Evolutionary conservation across 2,113 vertebrate species (phyloP).

Genomic region (Taurulus bubalis): DNA sequence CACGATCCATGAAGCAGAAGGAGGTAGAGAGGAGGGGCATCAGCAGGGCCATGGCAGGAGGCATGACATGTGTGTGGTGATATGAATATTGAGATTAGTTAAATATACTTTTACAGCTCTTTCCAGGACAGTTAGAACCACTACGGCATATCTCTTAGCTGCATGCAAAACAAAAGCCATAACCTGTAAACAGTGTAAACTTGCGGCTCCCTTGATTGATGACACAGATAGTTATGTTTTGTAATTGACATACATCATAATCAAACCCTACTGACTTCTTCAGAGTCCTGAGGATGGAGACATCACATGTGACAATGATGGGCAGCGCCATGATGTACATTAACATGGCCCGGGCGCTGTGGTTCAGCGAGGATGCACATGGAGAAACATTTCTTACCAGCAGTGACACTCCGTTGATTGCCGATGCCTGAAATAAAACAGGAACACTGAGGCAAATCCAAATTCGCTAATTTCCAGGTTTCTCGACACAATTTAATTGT

Average conservation of each 20-base stretch:
- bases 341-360: constrained; percentile 8
- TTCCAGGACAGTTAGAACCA: too few relatives aligned
- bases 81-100: neutral
- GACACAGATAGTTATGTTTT: neutral
- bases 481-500: neutral
- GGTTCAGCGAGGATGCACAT: constrained; percentile 13
- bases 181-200: neutral
- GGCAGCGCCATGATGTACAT: constrained; percentile 28
- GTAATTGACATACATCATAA: neutral
- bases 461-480: neutral
- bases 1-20: too few relatives aligned
- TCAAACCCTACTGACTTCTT: constrained; percentile 12
- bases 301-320: constrained; percentile 27
- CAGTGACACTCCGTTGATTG: neutral
- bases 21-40: too few relatives aligned
- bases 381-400: constrained; percentile 21
- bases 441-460: neutral
- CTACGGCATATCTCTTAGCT: too few relatives aligned
- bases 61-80: neutral
- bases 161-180: too few relatives aligned
- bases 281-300: constrained; percentile 50
- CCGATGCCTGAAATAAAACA: neutral
- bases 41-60: too few relatives aligned
- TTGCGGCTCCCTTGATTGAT: neutral
- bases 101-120: neutral